Evolutionary conservation across 2,113 vertebrate genomes (phyloP).

Genomic region (Tachysurus vachellii): DNA sequence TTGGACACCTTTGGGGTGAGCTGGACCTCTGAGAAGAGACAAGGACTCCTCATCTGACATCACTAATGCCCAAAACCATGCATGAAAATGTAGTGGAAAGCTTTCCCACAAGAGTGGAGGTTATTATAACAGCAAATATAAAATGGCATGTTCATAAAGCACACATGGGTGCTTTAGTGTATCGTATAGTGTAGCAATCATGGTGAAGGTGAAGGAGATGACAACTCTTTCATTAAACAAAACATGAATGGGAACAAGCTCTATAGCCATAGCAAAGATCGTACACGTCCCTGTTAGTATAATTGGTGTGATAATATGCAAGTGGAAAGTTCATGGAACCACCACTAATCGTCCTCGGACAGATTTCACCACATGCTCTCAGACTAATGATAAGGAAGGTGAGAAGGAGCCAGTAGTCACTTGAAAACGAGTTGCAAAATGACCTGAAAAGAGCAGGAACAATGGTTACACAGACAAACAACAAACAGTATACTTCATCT

Average conservation of each 20-base stretch:
- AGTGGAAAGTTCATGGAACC: slow-evolving; percentile 3
- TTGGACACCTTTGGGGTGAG: too few relatives aligned
- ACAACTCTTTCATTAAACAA: background rate
- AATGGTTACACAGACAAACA: background rate
- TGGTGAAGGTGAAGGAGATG: background rate
- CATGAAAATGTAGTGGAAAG: too few relatives aligned
- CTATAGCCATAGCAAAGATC: background rate
- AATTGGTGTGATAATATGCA: slow-evolving; percentile 1
- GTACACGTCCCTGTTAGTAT: background rate
- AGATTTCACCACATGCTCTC: background rate
- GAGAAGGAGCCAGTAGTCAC: background rate
- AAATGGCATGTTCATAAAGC: background rate
- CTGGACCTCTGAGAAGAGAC: too few relatives aligned
- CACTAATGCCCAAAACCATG: too few relatives aligned
- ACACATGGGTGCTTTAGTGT: too few relatives aligned
- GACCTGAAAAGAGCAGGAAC: background rate
- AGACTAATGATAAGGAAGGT: background rate
- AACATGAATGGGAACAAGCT: background rate
- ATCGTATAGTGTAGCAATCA: background rate
- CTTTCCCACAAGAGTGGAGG: too few relatives aligned
- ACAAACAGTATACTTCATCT: background rate
- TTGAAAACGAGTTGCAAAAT: background rate
- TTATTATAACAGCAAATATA: too few relatives aligned
- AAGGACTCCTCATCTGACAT: too few relatives aligned
- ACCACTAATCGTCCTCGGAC: background rate